phyloP scores from a whole-genome alignment of 2,888 invertebrate species.

The Dioctria linearis region DNA sequence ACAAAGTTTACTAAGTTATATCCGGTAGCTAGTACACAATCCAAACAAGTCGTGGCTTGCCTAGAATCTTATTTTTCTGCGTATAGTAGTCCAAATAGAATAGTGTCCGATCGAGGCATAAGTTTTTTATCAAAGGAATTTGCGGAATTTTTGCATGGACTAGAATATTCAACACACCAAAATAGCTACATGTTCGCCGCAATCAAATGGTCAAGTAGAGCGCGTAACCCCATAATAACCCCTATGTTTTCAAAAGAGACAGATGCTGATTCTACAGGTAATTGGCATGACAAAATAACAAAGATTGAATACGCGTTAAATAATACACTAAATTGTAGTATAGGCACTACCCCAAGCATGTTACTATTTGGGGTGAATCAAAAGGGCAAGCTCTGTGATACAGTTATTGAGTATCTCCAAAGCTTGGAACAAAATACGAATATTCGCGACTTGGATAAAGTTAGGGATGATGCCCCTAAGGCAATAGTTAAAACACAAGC shows the following conservation, averaged over 20 bases:
- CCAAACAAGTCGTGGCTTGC: background rate
- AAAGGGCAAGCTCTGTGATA: slow-evolving; percentile 53
- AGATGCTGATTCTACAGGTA: background rate
- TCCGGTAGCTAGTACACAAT: background rate
- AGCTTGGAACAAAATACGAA: background rate
- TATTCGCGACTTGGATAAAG: slow-evolving; percentile 24
- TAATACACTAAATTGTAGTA: slow-evolving; percentile 61
- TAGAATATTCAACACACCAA: no score
- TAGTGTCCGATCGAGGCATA: no score
- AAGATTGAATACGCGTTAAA: slow-evolving; percentile 61
- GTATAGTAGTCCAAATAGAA: no score
- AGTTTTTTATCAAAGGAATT: no score
- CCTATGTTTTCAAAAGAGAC: no score
- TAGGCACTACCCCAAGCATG: slow-evolving; percentile 61
- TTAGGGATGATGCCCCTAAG: slow-evolving; percentile 55
- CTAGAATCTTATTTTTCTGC: background rate
- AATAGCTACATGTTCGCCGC: no score
- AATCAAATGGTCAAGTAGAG: no score
- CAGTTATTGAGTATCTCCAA: slow-evolving; percentile 3
- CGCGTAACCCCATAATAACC: no score
- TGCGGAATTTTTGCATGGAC: no score
- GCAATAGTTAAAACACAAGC: slow-evolving; percentile 60
- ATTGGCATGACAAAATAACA: slow-evolving; percentile 57
- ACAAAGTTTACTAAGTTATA: slow-evolving; percentile 16
- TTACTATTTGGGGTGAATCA: slow-evolving; percentile 62